Base-by-base conservation (phyloP, 2,797 vertebrate species). In the Dendrocincla tyrannina region DNA sequence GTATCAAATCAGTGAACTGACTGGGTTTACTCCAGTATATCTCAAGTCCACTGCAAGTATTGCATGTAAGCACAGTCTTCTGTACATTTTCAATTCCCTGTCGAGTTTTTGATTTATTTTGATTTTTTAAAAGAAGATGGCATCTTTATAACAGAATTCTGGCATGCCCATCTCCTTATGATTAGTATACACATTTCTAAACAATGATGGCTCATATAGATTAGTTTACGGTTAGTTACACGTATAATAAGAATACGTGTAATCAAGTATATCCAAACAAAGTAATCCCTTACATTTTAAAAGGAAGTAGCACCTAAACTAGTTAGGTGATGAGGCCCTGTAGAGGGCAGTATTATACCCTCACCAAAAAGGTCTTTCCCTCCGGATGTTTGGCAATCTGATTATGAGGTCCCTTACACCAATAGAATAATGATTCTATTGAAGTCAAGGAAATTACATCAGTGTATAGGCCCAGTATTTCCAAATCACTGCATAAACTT, bases 401-500 rank as follows among this genome's bases (percentile, higher is more conserved):
- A 95, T 97, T 94, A 88, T 94, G 89, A 91, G 67, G 52, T 90
- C 67, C 37, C 67, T 90, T 92, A 90, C 74, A 90, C 93, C 91
- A 79, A 64, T 20, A 81, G 74, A 94, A 73, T 91, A 95, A 95
- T 84, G 91, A 93, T 77, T 87, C 80, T 37, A 66, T 42, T 88
- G 95, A 95, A 94, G 85, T 63, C 94, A 93, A 82, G 85, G 93
- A 96, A 96, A 97, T 96, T 80, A 87, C 74, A 96, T 94, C 91
- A 95, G 91, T 68, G 70, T 86, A 82, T 89, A 64, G 91, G 74
- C 49, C 83, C 52, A 60, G 55, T 77, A 85, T 96, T 97, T 96
- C 96, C 95, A 96, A 96, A 95, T 95, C 95, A 93, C 93, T 86
- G 91, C 90, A 90, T 95, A 95, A 95, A 96, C 70, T 44, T 93